Evolutionary conservation across 2,888 invertebrate genomes (phyloP).

Genomic region (Arge pagana): DNA sequence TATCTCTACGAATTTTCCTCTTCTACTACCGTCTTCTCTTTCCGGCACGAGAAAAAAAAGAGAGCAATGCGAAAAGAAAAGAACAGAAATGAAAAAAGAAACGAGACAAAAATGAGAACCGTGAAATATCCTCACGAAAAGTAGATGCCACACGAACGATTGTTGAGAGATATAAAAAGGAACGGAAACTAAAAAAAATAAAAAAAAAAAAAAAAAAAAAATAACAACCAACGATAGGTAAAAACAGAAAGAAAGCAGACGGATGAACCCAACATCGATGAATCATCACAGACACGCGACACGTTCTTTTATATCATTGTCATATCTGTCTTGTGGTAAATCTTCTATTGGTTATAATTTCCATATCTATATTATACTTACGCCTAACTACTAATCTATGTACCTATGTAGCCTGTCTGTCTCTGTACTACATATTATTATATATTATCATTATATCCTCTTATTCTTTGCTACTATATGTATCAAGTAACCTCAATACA

Average conservation of each 20-base stretch:
- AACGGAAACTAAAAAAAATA: neutral
- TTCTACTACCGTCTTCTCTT: no score
- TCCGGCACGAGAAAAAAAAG: slow-evolving; percentile 27
- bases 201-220: neutral
- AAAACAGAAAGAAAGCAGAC: neutral
- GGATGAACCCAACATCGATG: no score
- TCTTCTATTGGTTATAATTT: slow-evolving; percentile 31
- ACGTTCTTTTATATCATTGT: slow-evolving; percentile 32
- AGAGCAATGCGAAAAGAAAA: slow-evolving; percentile 24
- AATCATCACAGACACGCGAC: slow-evolving; percentile 21
- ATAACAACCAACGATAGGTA: neutral
- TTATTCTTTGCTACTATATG: slow-evolving; percentile 31
- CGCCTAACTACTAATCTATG: slow-evolving; percentile 43
- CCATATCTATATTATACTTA: slow-evolving; percentile 29
- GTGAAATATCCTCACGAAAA: no score
- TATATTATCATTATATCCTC: slow-evolving; percentile 33
- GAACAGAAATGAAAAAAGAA: slow-evolving; percentile 24
- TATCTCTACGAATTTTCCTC: no score
- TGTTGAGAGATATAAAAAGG: neutral
- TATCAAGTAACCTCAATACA: slow-evolving; percentile 5
- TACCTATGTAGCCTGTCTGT: slow-evolving; percentile 49
- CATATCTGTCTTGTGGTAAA: slow-evolving; percentile 29
- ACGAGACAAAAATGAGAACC: slow-evolving; percentile 25
- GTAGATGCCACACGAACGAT: no score
- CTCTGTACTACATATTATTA: slow-evolving; percentile 40